Percentiles rank a stretch among this genome's conserved stretches.
phyloP scores from a whole-genome alignment of 2,113 vertebrate genomes.

The Thalassoma bifasciatum region DNA sequence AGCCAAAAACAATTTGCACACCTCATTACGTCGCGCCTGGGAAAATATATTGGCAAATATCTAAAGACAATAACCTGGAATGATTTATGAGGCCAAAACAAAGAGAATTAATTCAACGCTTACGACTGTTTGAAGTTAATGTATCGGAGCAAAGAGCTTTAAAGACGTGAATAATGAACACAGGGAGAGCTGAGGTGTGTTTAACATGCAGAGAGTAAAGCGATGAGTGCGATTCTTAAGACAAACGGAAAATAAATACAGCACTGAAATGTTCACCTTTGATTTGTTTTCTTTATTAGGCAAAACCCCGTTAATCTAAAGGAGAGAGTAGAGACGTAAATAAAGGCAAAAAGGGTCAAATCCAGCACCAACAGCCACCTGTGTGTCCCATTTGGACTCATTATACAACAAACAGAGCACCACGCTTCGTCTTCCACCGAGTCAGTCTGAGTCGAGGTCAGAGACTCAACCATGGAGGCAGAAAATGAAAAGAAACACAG shows the following conservation, averaged over 20 bases:
- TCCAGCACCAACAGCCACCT: conserved; percentile 28
- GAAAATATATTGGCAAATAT: conserved; percentile 48
- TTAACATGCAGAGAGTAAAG: background rate
- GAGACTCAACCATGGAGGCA: conserved; percentile 1
- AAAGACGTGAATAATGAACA: conserved; percentile 54
- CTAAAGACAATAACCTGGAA: conserved; percentile 46
- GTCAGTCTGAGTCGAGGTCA: conserved; percentile 20
- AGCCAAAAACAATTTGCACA: conserved; percentile 60
- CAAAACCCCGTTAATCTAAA: background rate
- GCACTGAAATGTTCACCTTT: background rate
- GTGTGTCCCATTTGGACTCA: conserved; percentile 25
- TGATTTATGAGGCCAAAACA: conserved; percentile 66
- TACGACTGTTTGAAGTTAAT: conserved; percentile 51
- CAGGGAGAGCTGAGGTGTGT: conserved; percentile 13
- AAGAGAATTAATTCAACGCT: conserved; percentile 50
- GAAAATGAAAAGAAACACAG: conserved; percentile 16
- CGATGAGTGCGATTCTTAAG: background rate
- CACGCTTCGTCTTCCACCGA: conserved; percentile 13
- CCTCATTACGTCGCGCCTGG: conserved; percentile 49
- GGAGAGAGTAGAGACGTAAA: background rate
- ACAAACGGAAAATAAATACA: conserved; percentile 1
- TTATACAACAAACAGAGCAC: conserved; percentile 30
- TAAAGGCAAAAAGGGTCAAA: background rate
- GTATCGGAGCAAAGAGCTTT: conserved; percentile 36
- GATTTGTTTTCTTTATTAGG: background rate